Base-by-base conservation (phyloP, 1,140 invertebrate species). In the Prorops nasuta region DNA sequence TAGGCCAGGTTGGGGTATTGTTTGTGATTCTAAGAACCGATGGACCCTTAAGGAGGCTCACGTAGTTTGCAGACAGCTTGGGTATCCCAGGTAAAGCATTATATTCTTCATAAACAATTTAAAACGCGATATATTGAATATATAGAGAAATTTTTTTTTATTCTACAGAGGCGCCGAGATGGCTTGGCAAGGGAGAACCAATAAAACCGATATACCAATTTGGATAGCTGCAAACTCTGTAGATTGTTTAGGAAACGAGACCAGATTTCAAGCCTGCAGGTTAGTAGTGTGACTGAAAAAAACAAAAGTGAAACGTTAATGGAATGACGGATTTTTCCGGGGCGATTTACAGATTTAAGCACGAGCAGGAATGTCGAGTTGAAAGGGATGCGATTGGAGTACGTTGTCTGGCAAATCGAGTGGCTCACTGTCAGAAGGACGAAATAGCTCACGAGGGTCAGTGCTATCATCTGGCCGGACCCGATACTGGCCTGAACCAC, bases 21-120 rank as follows among this genome's bases (percentile, higher is more conserved):
- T 83, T 45, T 82, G 81, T 35, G 81, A 84, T 59, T 58, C 70
- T 1, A 64, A 56, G 42, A 71, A 75, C 36, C 52, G 59, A 20
- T 83, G 81, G 82, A 79, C 67, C 35, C 62, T 79, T 8, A 71
- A 77, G 18, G 79, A 83, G 67, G 82, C 81, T 8, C 57, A 78
- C 43, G 58, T 83, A 18, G 71, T 83, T n/a, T 84, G 82, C 58
- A 72, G 60, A 48, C 79, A 82, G 54, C 66, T 84, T 1, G 82
- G 82, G 34, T 84, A 78, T 54, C 35, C 58, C 1, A 79, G 79
- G 80, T 82, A 69, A 44, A 14, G 35, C 3, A 24, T 16, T 18
- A 35, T 24, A 16, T 19, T 14, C 12, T 7, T 15, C n/a, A 24
- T 21, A 44, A 9, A 14, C 9, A 42, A 39, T 15, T 17, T 10